Base-by-base conservation (phyloP, 2,113 vertebrate genomes). In the Sylvilagus bachmani region DNA sequence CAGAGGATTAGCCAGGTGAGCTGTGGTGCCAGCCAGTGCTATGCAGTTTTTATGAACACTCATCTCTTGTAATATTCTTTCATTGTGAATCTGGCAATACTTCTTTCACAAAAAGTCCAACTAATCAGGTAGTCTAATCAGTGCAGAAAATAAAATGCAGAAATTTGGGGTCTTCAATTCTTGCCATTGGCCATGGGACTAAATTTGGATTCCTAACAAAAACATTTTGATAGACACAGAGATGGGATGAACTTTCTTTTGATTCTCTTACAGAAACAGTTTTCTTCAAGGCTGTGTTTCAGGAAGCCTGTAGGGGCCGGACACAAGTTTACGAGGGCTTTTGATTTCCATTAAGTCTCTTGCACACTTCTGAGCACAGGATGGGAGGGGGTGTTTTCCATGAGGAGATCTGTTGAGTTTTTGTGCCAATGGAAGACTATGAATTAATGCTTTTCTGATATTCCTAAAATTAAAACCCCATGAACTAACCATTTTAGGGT, bases 401-500 rank as follows among this genome's bases (percentile, higher is more conserved):
- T 96, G 95, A 95, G 27, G 74, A 96, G 96, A 97, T 95, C 17
- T 4, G 38, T 96, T 86, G 97, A 97, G 95, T 97, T 98, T 93
- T 90, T 98, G 91, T 98, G 95, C 96, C 91, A 97, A n/a, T 94
- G 95, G 97, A 98, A 98, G 96, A 97, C 97, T 93, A 98, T 0
- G 95, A 98, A 98, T 98, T 98, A 98, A 97, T 97, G 97, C 98
- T 96, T 98, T 98, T 98, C 97, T 98, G 97, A 97, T 97, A 97
- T 98, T 98, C 94, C 97, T 98, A 97, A 98, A 98, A 98, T 98
- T 98, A 98, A 98, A 98, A 98, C 98, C 96, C 98, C 98, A 98
- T 98, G 98, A 98, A 98, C 98, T 98, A 98, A 98, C 97, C 98
- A 98, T 97, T 98, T 98, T 93, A 98, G 96, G 96, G 98, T 98